Conservation (phyloP, 2,888 invertebrate genomes). For the Stenchaetothrips biformis region DNA sequence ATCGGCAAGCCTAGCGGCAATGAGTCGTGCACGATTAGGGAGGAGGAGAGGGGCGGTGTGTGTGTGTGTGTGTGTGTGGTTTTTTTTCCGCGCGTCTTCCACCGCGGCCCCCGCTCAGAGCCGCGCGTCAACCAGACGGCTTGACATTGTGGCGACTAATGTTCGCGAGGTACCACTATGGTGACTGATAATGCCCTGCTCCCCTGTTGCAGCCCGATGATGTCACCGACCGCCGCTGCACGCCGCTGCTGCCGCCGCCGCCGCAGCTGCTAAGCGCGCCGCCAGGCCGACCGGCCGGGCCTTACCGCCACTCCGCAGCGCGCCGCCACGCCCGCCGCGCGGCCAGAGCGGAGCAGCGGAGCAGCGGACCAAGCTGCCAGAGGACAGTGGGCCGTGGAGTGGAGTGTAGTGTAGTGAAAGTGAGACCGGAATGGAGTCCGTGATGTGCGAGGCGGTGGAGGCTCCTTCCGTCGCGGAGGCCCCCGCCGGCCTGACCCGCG, state of each 20-base stretch:
- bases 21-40: not conserved
- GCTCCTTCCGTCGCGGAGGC: not conserved
- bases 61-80: not conserved
- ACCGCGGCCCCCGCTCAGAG: not conserved
- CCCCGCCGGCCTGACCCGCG: not conserved
- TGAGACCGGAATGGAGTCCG: slow-evolving; percentile 3
- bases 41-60: not conserved
- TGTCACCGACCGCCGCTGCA: no score
- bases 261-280: no score
- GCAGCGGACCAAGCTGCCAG: not conserved
- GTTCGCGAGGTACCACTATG: not conserved
- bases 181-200: not conserved
- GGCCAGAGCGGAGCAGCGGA: not conserved
- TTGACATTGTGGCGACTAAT: no score
- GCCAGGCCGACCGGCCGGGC: no score
- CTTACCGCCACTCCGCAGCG: not conserved
- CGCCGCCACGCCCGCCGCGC: not conserved
- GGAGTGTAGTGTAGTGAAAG: not conserved
- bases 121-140: not conserved
- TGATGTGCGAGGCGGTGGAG: not conserved
- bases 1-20: not conserved
- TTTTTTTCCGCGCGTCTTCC: not conserved
- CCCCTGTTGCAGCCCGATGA: no score
- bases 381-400: not conserved
- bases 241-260: no score